Evolutionary conservation across 53 echinoderm and acorn worm genomes (phyloP).

Genomic region (Luidia sarsii): DNA sequence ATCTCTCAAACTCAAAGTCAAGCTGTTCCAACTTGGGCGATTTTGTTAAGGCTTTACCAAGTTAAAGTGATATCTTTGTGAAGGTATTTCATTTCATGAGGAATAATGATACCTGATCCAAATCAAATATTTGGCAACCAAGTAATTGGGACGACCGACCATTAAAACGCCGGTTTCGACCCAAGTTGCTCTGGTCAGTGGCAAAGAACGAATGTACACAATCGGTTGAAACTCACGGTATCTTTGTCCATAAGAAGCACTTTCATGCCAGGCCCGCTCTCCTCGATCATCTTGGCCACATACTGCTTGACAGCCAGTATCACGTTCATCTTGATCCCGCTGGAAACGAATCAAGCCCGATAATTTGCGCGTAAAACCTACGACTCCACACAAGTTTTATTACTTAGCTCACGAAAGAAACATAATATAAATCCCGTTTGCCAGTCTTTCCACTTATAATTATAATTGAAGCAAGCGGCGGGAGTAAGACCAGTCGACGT

Average conservation of each 20-base stretch:
- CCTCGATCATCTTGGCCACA: conserved; percentile 98
- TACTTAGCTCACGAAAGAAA: not conserved
- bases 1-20: too few species aligned
- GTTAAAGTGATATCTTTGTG: too few species aligned
- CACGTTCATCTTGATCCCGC: conserved; percentile 80
- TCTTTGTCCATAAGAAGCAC: conserved; percentile 97
- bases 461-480: not conserved
- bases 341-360: not conserved
- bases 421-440: not conserved
- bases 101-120: not conserved
- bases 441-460: not conserved
- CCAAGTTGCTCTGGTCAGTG: too few species aligned
- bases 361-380: not conserved
- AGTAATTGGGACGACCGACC: too few species aligned
- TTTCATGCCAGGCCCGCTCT: conserved; percentile 97
- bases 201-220: too few species aligned
- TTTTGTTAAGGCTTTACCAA: too few species aligned
- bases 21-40: too few species aligned
- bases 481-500: not conserved
- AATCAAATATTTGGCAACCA: not conserved
- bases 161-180: too few species aligned
- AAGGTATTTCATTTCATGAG: too few species aligned
- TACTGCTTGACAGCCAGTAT: conserved; percentile 95
- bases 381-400: not conserved
- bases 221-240: conserved; percentile 72